Evolutionary conservation across 2,113 vertebrate genomes (phyloP).

Genomic region (Psammodynastes pulverulentus): DNA sequence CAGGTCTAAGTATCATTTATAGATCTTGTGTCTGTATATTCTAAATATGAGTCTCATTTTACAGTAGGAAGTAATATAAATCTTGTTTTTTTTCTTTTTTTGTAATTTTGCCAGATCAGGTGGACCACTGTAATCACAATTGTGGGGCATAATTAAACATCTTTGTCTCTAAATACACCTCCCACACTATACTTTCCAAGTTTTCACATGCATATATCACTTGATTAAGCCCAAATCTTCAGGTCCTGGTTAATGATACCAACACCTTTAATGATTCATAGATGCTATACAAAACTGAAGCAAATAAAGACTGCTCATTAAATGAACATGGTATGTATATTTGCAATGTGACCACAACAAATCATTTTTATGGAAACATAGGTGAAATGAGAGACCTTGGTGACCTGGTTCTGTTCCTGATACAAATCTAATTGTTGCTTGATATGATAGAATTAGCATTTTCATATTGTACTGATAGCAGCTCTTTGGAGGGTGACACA

Average conservation of each 20-base stretch:
- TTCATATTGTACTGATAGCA: background rate
- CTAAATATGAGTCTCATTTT: background rate
- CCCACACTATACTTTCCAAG: background rate
- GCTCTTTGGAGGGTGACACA: background rate
- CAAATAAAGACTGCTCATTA: slow-evolving; percentile 12
- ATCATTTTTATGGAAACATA: slow-evolving; percentile 24
- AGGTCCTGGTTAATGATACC: slow-evolving; percentile 1
- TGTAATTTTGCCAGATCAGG: background rate
- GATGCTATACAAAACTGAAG: background rate
- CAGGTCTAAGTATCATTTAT: background rate
- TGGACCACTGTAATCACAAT: background rate
- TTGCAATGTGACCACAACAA: slow-evolving; percentile 31
- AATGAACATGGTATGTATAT: background rate
- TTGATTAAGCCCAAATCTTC: background rate
- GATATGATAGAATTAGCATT: background rate
- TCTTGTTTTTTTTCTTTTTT: background rate
- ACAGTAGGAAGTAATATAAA: background rate
- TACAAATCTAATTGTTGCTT: background rate
- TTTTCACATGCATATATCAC: background rate
- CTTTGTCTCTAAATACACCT: background rate
- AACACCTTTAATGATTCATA: background rate
- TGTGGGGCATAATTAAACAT: background rate
- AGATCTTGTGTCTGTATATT: background rate
- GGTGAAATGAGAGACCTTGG: slow-evolving; percentile 26
- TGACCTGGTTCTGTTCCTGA: slow-evolving; percentile 24